These are phyloP conservation scores for Orchesellides sinensis DNA, from an alignment of 2,888 invertebrate genomes.

Conservation along the genomic window DNA sequence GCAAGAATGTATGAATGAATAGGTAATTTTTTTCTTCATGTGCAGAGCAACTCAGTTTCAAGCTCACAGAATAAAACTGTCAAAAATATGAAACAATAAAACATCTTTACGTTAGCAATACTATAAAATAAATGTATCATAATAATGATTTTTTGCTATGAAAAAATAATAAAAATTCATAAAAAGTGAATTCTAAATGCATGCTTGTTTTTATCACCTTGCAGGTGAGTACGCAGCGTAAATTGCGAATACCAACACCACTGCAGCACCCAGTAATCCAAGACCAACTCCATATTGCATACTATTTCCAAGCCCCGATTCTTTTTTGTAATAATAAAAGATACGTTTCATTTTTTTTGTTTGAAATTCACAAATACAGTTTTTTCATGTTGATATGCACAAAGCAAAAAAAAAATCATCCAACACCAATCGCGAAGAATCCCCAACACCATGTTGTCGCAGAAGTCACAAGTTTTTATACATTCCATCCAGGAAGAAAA, in stretches of 20 bases:
- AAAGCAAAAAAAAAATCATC: neutral
- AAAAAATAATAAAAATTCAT: slow-evolving; percentile 8
- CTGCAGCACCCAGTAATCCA: slow-evolving; percentile 59
- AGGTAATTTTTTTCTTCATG: slow-evolving; percentile 24
- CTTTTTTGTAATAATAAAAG: neutral
- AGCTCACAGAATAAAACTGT: slow-evolving; percentile 62
- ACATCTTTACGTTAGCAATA: slow-evolving; percentile 3
- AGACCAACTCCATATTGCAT: slow-evolving; percentile 40
- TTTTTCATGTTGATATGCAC: neutral
- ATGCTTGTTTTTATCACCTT: slow-evolving; percentile 54
- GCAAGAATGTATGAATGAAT: neutral
- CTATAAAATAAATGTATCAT: slow-evolving; percentile 16
- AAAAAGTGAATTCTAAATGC: slow-evolving; percentile 23
- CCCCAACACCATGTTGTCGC: no score
- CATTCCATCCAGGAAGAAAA: no score
- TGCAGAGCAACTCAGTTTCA: slow-evolving; percentile 16
- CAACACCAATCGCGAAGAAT: neutral
- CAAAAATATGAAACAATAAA: slow-evolving; percentile 52
- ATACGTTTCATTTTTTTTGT: slow-evolving; percentile 1
- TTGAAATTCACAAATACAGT: neutral
- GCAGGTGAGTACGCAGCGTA: slow-evolving; percentile 61
- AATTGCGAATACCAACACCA: slow-evolving; percentile 61
- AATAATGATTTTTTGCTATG: slow-evolving; percentile 15
- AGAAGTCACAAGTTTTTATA: no score
- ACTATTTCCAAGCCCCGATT: slow-evolving; percentile 36